Conservation (phyloP, 2,888 invertebrate genomes). For the Dryocosmus kuriphilus region DNA sequence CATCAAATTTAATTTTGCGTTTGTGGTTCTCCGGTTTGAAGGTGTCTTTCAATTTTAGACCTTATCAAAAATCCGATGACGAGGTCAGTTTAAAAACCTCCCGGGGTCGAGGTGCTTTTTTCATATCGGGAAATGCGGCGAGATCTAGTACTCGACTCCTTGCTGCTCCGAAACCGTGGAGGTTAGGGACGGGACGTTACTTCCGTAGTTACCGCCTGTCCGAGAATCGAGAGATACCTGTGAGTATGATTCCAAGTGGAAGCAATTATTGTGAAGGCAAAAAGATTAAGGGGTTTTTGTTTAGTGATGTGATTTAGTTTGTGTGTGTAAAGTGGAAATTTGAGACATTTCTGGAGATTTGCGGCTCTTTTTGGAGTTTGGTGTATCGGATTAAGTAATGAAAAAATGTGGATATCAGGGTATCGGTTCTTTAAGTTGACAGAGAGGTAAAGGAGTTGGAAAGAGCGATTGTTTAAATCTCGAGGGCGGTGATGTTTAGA, state of each 20-base stretch:
- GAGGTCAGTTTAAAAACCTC: background rate
- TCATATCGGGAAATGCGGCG: slow-evolving; percentile 24
- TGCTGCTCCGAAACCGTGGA: slow-evolving; percentile 43
- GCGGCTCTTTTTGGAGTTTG: background rate
- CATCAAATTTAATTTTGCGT: slow-evolving; percentile 71
- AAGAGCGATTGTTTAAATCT: background rate
- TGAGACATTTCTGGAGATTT: background rate
- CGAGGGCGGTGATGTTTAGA: background rate
- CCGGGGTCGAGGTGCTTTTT: background rate
- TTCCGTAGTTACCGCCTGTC: slow-evolving; percentile 58
- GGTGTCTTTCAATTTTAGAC: background rate
- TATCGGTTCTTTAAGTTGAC: background rate
- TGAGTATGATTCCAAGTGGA: slow-evolving; percentile 9
- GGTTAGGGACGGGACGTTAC: slow-evolving; percentile 66
- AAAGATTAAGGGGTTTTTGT: background rate
- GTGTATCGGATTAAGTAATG: slow-evolving; percentile 1
- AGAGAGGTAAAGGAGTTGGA: background rate
- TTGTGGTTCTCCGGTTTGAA: slow-evolving; percentile 20
- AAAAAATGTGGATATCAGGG: background rate
- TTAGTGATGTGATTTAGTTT: background rate
- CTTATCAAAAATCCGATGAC: background rate
- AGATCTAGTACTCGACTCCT: background rate
- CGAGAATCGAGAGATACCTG: slow-evolving; percentile 8
- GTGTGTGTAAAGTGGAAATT: background rate
- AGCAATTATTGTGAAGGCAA: background rate